A percentile compares a stretch with the other conserved stretches of the same genome.
Conservation (phyloP, 2,888 invertebrate species). For the Zonitis immaculata region DNA sequence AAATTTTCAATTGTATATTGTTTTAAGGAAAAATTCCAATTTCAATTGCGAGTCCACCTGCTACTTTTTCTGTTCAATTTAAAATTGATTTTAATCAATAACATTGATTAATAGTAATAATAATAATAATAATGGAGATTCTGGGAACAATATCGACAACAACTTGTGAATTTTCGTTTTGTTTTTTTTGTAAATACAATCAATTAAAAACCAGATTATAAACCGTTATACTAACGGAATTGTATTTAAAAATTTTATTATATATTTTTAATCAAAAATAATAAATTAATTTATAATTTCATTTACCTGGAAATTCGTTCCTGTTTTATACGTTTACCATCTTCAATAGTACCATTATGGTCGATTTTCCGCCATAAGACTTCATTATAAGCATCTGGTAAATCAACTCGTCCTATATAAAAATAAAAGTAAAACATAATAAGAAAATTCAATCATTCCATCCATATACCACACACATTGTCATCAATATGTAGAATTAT, state of each 20-base stretch:
- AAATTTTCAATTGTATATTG: too few relatives aligned
- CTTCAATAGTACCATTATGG: constrained; percentile 51
- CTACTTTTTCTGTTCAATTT: background rate
- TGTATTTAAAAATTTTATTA: too few relatives aligned
- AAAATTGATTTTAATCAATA: background rate
- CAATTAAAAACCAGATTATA: background rate
- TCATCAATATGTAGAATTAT: too few relatives aligned
- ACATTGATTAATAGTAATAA: too few relatives aligned
- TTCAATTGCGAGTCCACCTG: too few relatives aligned
- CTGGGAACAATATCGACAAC: background rate
- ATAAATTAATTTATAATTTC: background rate
- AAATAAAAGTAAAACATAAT: too few relatives aligned
- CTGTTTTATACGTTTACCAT: constrained; percentile 43
- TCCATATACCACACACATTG: constrained; percentile 2
- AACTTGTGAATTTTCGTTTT: background rate
- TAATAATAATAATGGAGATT: background rate
- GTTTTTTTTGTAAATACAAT: background rate
- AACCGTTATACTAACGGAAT: background rate
- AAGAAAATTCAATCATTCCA: constrained; percentile 10
- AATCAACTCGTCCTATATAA: constrained; percentile 56
- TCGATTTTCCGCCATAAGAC: constrained; percentile 65
- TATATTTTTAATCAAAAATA: too few relatives aligned
- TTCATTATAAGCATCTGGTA: constrained; percentile 69
- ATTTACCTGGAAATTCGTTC: constrained; percentile 49
- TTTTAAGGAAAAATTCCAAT: too few relatives aligned